Evolutionary conservation across 1,140 invertebrate species (phyloP), one percentile per base, ranked within the genome.

Genomic region (Augochlora pura): DNA sequence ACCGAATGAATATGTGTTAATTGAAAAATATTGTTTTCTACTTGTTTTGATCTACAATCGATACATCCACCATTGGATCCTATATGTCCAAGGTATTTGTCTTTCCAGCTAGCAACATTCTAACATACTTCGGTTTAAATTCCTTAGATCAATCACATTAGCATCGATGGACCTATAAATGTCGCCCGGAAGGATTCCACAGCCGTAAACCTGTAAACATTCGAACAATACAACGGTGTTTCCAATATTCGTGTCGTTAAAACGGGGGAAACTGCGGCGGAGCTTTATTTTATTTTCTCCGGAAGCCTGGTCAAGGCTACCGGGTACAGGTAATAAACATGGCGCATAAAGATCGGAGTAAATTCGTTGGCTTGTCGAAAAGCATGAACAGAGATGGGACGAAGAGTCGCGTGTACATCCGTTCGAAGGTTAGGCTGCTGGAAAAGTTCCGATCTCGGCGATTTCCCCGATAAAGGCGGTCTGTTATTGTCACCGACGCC

Each of bases 251-350:
- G 77, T 65, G 68, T 80, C 71, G 67, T 84, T 71, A 83, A 83
- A 80, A 73, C 18, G 57, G 4, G 32, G 27, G 68, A 67, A 84
- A 83, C n/a, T 70, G 32, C 25, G 49, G 1, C 38, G 16, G 57
- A 49, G 69, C 73, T 77, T 63, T 74, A 65, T 57, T 83, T 74
- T 57, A 79, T 83, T 79, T 60, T 25, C 69, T 62, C 42, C 16
- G 9, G 42, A 52, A 32, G 39, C n/a, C 25, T 27, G 49, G 42
- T n/a, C 38, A 18, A 10, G 39, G 10, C 14, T 32, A 72, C 18
- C 59, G n/a, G 27, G 32, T 66, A 46, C 65, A 71, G 70, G 63
- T 83, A 84, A 84, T 84, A 83, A 84, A 83, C 71, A 71, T 80
- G 38, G 23, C 46, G 46, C 62, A 76, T 84, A 68, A 52, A 67